Conservation (phyloP, 2,888 invertebrate genomes). For the Mythimna ferrago region DNA sequence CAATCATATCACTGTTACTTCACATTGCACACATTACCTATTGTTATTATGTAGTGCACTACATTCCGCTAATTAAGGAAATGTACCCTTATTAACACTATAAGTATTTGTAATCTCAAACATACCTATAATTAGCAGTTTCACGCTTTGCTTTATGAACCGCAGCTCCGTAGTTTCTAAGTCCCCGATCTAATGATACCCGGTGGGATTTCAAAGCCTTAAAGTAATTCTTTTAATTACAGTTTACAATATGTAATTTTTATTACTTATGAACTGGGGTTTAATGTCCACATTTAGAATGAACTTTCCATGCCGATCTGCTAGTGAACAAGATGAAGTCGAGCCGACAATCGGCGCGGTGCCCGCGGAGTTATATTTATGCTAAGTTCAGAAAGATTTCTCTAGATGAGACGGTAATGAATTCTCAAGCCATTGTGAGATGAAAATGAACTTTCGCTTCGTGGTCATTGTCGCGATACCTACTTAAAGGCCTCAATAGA, state of each 20-base stretch:
- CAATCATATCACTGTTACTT: conserved; percentile 31
- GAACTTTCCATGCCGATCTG: conserved; percentile 49
- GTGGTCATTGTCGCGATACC: conserved; percentile 71
- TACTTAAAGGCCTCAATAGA: conserved; percentile 43
- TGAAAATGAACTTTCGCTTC: conserved; percentile 79
- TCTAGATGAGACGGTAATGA: conserved; percentile 74
- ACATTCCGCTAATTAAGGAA: conserved; percentile 45
- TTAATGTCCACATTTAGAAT: conserved; percentile 44
- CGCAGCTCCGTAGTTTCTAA: conserved; percentile 56
- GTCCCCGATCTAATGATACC: conserved; percentile 49
- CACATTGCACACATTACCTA: conserved; percentile 50
- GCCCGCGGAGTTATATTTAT: conserved; percentile 61
- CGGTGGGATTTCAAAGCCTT: conserved; percentile 54
- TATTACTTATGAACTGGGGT: conserved; percentile 8
- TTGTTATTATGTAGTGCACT: conserved; percentile 52
- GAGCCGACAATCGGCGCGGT: conserved; percentile 35
- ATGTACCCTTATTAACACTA: conserved; percentile 38
- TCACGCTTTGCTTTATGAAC: conserved; percentile 57
- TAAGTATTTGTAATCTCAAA: conserved; percentile 43
- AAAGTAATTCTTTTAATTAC: conserved; percentile 49
- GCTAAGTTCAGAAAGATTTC: conserved; percentile 72
- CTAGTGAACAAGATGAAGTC: conserved; percentile 27
- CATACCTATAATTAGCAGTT: conserved; percentile 46
- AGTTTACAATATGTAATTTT: conserved; percentile 45
- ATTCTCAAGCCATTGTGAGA: conserved; percentile 78